A percentile compares a stretch with the other conserved stretches of the same genome.
phyloP scores from a whole-genome alignment of 2,113 vertebrate species.

The Lanius ludovicianus region DNA sequence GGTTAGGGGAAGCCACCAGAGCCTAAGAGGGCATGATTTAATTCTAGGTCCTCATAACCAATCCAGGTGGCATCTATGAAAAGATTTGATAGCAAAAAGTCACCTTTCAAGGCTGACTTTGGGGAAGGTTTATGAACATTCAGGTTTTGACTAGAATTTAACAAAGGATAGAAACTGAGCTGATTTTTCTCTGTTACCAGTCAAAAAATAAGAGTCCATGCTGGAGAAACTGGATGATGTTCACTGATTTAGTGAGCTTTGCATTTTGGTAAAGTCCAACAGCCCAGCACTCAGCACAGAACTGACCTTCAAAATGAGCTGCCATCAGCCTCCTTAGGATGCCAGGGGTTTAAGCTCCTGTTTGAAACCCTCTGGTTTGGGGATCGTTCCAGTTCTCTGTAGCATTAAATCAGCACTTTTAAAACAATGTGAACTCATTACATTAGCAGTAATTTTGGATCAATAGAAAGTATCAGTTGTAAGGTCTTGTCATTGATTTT shows the following conservation, averaged over 20 bases:
- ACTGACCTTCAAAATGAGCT: background rate
- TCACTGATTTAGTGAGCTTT: background rate
- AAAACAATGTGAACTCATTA: background rate
- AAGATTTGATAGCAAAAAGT: background rate
- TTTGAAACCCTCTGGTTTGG: background rate
- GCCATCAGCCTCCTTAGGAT: background rate
- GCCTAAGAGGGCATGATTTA: rapidly evolving
- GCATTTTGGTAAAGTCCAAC: background rate
- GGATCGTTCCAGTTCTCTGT: background rate
- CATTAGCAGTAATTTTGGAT: background rate
- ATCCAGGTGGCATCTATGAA: background rate
- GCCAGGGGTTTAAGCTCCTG: background rate
- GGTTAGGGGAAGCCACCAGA: background rate
- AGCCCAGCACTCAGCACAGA: background rate
- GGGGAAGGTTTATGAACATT: background rate
- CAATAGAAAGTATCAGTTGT: background rate
- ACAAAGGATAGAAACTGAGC: background rate
- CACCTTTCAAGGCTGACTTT: background rate
- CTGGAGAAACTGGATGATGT: background rate
- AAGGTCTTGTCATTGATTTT: background rate
- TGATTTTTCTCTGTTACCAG: background rate
- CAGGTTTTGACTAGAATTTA: background rate
- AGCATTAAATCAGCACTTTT: background rate
- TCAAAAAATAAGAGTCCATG: background rate
- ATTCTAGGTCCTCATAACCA: background rate